Conservation (phyloP, 1,140 invertebrate genomes). For the Drosophila tani region DNA sequence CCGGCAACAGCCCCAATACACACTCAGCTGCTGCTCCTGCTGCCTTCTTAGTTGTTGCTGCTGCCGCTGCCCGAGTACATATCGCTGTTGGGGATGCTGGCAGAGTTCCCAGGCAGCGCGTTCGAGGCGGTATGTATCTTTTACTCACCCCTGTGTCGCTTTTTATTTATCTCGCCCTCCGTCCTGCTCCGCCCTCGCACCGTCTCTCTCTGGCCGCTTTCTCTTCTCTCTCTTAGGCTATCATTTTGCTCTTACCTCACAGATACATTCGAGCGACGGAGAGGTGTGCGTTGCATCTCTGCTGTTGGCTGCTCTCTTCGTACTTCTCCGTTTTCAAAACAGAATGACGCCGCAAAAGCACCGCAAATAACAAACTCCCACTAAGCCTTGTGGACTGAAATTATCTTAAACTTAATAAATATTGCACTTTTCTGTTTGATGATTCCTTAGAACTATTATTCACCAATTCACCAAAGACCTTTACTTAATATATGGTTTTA, state of each 20-base stretch:
- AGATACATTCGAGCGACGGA: constrained; percentile 17
- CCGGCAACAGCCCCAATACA: constrained; percentile 53
- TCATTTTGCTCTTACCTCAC: constrained; percentile 14
- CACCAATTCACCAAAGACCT: no score
- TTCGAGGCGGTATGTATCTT: constrained; percentile 62
- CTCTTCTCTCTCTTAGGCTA: constrained; percentile 26
- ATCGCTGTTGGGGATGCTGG: constrained; percentile 81
- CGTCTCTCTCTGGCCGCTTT: constrained; percentile 16
- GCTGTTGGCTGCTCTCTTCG: constrained; percentile 9
- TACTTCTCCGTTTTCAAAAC: constrained; percentile 11
- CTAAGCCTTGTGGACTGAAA: not conserved
- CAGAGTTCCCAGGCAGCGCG: constrained; percentile 59
- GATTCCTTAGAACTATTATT: not conserved
- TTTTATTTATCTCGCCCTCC: constrained; percentile 34
- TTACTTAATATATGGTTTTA: not conserved
- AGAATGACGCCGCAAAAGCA: constrained; percentile 22
- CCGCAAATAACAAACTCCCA: constrained; percentile 7
- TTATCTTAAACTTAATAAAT: not conserved
- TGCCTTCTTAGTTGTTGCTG: constrained; percentile 15
- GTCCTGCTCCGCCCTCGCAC: constrained; percentile 33
- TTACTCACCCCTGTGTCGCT: constrained; percentile 61
- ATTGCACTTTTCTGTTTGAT: not conserved
- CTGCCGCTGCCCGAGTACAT: constrained; percentile 68
- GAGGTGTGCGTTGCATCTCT: constrained; percentile 16
- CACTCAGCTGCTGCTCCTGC: constrained; percentile 16